Percentiles rank a stretch among this genome's conserved stretches.
Conservation (phyloP, 2,888 invertebrate species). For the Lamellibrachia satsuma region DNA sequence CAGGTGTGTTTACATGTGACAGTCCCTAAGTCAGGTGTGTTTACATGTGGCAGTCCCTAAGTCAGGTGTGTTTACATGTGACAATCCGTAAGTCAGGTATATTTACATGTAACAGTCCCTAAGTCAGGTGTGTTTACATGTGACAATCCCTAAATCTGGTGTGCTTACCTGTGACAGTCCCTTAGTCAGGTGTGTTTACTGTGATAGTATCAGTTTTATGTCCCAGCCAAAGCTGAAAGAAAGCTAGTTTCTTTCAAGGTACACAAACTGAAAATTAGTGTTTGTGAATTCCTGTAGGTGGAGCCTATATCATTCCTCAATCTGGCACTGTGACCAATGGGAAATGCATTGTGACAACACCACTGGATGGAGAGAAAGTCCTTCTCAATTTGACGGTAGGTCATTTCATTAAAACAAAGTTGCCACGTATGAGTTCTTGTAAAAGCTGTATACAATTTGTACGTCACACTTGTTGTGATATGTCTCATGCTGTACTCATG, state of each 20-base stretch:
- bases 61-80: conserved; percentile 8
- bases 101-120: neutral
- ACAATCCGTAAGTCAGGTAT: too few species aligned
- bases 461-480: neutral
- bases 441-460: neutral
- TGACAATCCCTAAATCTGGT: too few species aligned
- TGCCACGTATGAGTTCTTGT: neutral
- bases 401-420: neutral
- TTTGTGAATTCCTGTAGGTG: conserved; percentile 19
- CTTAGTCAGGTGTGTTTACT: too few species aligned
- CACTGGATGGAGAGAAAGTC: conserved; percentile 22
- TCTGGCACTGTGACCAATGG: conserved; percentile 23
- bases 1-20: too few species aligned
- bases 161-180: too few species aligned
- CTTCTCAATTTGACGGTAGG: conserved; percentile 21
- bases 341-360: conserved; percentile 23
- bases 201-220: neutral
- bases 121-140: too few species aligned
- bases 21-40: too few species aligned
- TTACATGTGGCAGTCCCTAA: too few species aligned
- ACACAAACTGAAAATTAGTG: neutral
- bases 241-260: neutral
- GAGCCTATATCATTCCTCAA: conserved; percentile 23
- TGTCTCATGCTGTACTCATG: neutral
- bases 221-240: neutral